Evolutionary conservation across 1,140 invertebrate genomes (phyloP).

Genomic region (Zophobas atratus): DNA sequence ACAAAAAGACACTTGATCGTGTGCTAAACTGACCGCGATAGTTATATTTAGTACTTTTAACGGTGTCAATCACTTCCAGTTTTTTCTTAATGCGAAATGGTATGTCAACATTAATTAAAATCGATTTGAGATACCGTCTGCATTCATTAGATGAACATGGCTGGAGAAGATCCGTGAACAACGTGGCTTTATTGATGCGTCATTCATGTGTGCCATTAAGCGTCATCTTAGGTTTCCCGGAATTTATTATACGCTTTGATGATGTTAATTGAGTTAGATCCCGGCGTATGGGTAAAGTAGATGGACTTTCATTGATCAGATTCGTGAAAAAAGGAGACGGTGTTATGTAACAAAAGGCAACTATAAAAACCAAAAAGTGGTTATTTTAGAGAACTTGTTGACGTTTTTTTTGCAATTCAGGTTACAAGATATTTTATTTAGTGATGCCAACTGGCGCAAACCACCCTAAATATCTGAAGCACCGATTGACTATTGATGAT

Average conservation of each 20-base stretch:
- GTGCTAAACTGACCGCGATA: slow-evolving; percentile 11
- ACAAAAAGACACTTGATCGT: slow-evolving; percentile 23
- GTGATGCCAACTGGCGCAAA: no score
- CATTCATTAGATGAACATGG: slow-evolving; percentile 5
- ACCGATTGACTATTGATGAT: no score
- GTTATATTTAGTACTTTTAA: slow-evolving; percentile 27
- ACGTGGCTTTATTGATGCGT: slow-evolving; percentile 22
- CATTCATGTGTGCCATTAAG: slow-evolving; percentile 1
- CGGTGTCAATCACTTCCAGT: slow-evolving; percentile 34
- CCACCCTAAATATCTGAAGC: no score
- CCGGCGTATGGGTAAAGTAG: background rate
- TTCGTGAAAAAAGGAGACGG: no score
- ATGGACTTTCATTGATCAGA: background rate
- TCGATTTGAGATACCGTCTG: slow-evolving; percentile 24
- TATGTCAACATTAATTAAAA: slow-evolving; percentile 36
- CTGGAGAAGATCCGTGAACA: slow-evolving; percentile 15
- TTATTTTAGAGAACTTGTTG: no score
- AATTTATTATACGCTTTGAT: background rate
- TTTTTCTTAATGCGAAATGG: slow-evolving; percentile 25
- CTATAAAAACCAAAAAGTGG: no score
- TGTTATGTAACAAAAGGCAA: background rate
- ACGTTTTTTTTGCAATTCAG: no score
- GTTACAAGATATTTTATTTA: no score
- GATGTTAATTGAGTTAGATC: background rate
- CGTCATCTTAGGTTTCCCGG: background rate